A percentile compares a stretch with the other conserved stretches of the same genome.
These are phyloP conservation scores for Parthenolecanium corni DNA, from an alignment of 2,888 invertebrate genomes.

Conservation along the genomic window DNA sequence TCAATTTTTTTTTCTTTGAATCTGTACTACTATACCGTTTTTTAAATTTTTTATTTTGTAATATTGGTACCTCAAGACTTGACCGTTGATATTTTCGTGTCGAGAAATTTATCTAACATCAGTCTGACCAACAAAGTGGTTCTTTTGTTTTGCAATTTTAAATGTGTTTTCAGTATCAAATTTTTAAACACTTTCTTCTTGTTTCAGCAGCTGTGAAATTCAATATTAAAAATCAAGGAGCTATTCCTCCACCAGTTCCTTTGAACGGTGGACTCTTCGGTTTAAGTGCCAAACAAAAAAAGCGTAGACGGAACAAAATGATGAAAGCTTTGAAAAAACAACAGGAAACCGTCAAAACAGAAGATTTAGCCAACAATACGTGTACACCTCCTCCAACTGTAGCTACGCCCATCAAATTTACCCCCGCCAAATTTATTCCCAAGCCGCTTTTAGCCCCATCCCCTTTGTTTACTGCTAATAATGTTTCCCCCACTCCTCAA, in stretches of 20 bases:
- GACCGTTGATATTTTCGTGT: too few species aligned
- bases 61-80: too few species aligned
- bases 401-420: constrained; percentile 36
- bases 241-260: constrained; percentile 31
- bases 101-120: too few species aligned
- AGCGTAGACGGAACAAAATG: constrained; percentile 55
- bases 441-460: constrained; percentile 45
- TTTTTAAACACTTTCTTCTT: not conserved
- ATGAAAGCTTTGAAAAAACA: constrained; percentile 41
- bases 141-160: too few species aligned
- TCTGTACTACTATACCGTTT: too few species aligned
- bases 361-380: constrained; percentile 36
- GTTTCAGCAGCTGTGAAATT: not conserved
- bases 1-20: too few species aligned
- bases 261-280: constrained; percentile 42
- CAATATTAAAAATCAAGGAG: not conserved
- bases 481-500: constrained; percentile 11
- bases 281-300: constrained; percentile 48
- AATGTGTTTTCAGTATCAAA: too few species aligned
- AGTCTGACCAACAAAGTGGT: too few species aligned
- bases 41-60: too few species aligned
- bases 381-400: constrained; percentile 41
- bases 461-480: not conserved
- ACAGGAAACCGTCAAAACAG: constrained; percentile 36
- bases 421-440: constrained; percentile 35